phyloP scores from a whole-genome alignment of 2,113 vertebrate genomes.

The Brienomyrus brachyistius region DNA sequence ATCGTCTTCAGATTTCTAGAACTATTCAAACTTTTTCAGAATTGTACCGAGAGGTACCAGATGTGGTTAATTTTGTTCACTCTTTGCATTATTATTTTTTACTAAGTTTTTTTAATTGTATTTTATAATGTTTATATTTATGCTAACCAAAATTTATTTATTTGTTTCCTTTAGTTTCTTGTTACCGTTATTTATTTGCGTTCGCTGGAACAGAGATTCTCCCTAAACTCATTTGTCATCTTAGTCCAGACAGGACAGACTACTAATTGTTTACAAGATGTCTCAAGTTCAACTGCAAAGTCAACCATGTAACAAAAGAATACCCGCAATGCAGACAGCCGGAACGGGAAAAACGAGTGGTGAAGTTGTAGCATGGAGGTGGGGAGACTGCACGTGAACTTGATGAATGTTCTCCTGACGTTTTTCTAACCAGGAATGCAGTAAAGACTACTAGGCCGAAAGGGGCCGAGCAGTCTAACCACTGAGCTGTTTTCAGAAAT shows the following conservation, averaged over 20 bases:
- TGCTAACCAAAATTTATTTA: neutral
- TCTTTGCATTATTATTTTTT: neutral
- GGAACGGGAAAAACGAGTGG: slow-evolving; percentile 18
- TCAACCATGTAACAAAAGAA: slow-evolving; percentile 48
- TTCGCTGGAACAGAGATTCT: neutral
- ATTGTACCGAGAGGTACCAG: neutral
- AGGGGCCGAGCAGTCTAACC: neutral
- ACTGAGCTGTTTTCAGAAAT: neutral
- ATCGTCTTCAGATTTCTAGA: neutral
- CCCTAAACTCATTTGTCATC: slow-evolving; percentile 34
- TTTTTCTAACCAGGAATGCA: neutral
- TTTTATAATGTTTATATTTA: neutral
- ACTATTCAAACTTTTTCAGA: neutral
- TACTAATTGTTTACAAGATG: slow-evolving; percentile 65
- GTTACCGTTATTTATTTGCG: neutral
- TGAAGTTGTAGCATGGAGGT: slow-evolving; percentile 28
- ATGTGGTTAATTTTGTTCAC: neutral
- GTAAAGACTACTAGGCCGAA: neutral
- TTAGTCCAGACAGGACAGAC: slow-evolving; percentile 66
- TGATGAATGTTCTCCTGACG: slow-evolving; percentile 21
- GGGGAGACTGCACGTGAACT: slow-evolving; percentile 38
- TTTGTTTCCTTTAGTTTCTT: neutral
- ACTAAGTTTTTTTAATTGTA: neutral
- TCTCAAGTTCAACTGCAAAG: slow-evolving; percentile 74
- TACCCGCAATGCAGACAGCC: slow-evolving; percentile 45